phyloP scores from a whole-genome alignment of 2,113 vertebrate species.

The rat (Rattus norvegicus) region DNA sequence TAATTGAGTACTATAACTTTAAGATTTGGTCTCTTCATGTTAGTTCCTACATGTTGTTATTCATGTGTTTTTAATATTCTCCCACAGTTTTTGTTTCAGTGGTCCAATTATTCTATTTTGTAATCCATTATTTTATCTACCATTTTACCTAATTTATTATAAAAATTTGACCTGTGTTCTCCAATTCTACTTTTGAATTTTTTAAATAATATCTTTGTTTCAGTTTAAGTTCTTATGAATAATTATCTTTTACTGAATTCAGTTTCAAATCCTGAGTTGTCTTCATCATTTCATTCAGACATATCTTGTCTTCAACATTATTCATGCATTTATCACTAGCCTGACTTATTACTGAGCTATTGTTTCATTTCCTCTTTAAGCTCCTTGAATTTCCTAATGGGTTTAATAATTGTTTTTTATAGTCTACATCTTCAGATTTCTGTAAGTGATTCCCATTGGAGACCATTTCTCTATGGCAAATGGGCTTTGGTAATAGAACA shows the following conservation, averaged over 20 bases:
- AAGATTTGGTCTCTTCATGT: not conserved
- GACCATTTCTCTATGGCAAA: not conserved
- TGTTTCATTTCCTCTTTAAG: not conserved
- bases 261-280: not conserved
- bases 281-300: not conserved
- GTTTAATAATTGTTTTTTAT: not conserved
- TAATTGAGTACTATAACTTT: not conserved
- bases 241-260: not conserved
- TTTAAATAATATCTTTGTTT: not conserved
- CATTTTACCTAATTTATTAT: not conserved
- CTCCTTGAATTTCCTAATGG: not conserved
- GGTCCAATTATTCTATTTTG: not conserved
- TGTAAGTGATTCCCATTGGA: too few species aligned
- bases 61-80: not conserved
- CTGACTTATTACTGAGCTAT: not conserved
- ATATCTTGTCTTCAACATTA: not conserved
- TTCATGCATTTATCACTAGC: not conserved
- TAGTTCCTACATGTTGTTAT: not conserved
- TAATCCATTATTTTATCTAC: not conserved
- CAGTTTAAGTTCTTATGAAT: not conserved
- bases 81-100: not conserved
- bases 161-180: not conserved
- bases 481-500: not conserved
- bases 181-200: not conserved
- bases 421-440: not conserved